Conservation (phyloP, 2,113 vertebrate species). For the Chionodraco myersi region DNA sequence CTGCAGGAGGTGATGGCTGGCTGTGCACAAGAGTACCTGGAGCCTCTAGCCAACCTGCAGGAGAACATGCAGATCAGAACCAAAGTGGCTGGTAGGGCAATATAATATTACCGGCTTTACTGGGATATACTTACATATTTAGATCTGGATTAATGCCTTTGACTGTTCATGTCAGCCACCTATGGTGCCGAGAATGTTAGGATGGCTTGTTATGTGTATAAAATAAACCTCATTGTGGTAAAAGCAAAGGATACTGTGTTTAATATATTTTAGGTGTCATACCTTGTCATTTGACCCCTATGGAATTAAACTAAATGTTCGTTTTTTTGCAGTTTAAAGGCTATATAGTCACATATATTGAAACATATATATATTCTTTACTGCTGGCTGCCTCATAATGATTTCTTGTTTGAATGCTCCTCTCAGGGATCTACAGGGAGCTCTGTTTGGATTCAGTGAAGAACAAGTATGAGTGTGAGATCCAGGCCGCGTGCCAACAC, state of each 20-base stretch:
- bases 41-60: slow-evolving; percentile 96
- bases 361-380: not conserved
- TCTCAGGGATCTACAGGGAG: slow-evolving; percentile 93
- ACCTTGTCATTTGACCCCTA: not conserved
- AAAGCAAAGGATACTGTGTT: not conserved
- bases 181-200: not conserved
- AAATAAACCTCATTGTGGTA: not conserved
- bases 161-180: no score
- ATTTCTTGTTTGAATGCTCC: not conserved
- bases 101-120: not conserved
- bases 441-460: slow-evolving; percentile 97
- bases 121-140: not conserved
- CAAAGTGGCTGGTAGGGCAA: slow-evolving; percentile 93
- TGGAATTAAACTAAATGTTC: not conserved
- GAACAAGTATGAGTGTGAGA: slow-evolving; percentile 98
- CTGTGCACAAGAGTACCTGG: slow-evolving; percentile 97
- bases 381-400: not conserved
- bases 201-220: not conserved
- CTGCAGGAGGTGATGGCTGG: slow-evolving; percentile 97
- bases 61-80: slow-evolving; percentile 99
- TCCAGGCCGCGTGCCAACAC: slow-evolving; percentile 96
- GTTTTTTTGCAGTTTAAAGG: not conserved
- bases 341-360: not conserved
- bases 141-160: not conserved
- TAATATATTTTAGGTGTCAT: no score